Conservation (phyloP, 2,113 vertebrate species). For the Panurus biarmicus region DNA sequence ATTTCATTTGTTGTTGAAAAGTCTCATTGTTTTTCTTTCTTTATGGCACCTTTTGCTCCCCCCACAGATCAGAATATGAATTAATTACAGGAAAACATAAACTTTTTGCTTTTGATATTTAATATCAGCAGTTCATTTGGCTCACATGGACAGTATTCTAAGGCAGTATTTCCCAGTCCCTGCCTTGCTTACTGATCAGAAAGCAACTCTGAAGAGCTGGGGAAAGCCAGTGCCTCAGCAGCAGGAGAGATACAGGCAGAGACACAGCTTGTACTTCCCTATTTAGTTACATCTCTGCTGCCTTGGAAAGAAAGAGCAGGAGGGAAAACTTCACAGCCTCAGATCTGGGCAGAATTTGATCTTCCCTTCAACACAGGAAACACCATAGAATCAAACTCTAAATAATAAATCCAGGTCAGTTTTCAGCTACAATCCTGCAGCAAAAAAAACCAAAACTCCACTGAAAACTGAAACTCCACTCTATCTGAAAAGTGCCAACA, state of each 20-base stretch:
- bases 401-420: not conserved
- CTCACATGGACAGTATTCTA: not conserved
- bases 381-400: not conserved
- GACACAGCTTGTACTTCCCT: not conserved
- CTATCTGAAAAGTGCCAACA: not conserved
- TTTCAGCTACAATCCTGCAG: not conserved
- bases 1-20: not conserved
- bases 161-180: not conserved
- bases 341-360: not conserved
- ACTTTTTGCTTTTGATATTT: not conserved
- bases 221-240: not conserved
- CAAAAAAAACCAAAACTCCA: too few relatives aligned
- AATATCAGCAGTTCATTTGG: not conserved
- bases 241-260: not conserved
- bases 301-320: not conserved
- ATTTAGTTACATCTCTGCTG: not conserved
- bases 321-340: not conserved
- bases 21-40: not conserved
- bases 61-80: rapidly evolving
- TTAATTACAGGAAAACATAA: not conserved
- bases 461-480: too few relatives aligned
- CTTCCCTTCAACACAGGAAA: not conserved
- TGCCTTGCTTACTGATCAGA: not conserved
- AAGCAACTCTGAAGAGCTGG: not conserved
- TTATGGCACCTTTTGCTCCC: not conserved